phyloP scores from a whole-genome alignment of 2,888 invertebrate genomes.

The Serripes groenlandicus region DNA sequence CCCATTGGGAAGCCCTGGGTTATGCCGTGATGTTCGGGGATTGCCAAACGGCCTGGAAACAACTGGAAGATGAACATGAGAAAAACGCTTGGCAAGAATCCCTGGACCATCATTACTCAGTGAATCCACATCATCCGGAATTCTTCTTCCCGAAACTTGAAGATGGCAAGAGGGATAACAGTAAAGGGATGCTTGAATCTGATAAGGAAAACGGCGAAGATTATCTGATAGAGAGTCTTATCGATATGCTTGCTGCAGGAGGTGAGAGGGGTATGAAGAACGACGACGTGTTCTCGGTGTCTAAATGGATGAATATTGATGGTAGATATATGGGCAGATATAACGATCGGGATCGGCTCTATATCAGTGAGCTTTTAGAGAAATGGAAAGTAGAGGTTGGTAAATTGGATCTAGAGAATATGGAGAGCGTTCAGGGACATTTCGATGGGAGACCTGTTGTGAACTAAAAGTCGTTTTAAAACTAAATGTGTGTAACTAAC shows the following conservation, averaged over 20 bases:
- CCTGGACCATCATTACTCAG: conserved; percentile 51
- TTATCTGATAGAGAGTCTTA: conserved; percentile 54
- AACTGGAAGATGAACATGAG: conserved; percentile 41
- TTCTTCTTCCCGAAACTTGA: conserved; percentile 48
- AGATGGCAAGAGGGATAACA: conserved; percentile 36
- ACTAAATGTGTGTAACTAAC: no score
- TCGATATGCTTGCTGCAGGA: conserved; percentile 63
- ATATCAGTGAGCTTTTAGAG: conserved; percentile 26
- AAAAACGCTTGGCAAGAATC: conserved; percentile 51
- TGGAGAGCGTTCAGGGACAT: conserved; percentile 9
- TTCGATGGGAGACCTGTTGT: not conserved
- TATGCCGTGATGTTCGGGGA: conserved; percentile 65
- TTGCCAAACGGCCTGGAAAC: conserved; percentile 31
- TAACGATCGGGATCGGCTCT: conserved; percentile 36
- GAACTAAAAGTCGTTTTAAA: not conserved
- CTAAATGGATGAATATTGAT: conserved; percentile 57
- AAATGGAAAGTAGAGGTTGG: conserved; percentile 26
- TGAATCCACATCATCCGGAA: conserved; percentile 66
- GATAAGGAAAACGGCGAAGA: conserved; percentile 30
- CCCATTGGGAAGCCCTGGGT: conserved; percentile 56
- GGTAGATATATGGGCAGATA: conserved; percentile 48
- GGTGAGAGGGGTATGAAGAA: conserved; percentile 52
- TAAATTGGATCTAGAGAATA: not conserved
- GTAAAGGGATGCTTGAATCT: conserved; percentile 29
- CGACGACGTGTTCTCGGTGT: conserved; percentile 48